Evolutionary conservation across 2,888 invertebrate species (phyloP).

Genomic region (Hofmannophila pseudospretella): DNA sequence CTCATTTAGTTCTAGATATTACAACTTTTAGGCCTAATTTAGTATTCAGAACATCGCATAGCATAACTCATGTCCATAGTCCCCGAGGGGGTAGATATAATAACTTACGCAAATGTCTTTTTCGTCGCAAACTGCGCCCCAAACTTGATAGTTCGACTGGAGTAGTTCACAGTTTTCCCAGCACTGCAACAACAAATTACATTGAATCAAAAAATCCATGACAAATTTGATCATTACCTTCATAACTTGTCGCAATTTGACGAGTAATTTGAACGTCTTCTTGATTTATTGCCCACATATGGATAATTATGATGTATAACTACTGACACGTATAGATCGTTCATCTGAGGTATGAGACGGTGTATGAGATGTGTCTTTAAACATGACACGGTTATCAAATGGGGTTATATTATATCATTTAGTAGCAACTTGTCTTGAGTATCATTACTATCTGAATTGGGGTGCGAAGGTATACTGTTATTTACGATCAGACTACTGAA

Average conservation of each 20-base stretch:
- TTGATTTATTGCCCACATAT: constrained; percentile 36
- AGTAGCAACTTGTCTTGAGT: constrained; percentile 32
- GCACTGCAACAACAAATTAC: constrained; percentile 80
- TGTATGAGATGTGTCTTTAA: constrained; percentile 31
- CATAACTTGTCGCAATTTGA: constrained; percentile 36
- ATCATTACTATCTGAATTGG: constrained; percentile 40
- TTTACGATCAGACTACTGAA: constrained; percentile 7
- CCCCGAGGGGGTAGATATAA: too few species aligned
- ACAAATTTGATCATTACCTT: constrained; percentile 1
- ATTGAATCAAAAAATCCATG: constrained; percentile 12
- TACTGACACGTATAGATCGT: constrained; percentile 38
- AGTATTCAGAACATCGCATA: too few species aligned
- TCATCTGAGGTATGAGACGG: constrained; percentile 25
- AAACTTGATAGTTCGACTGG: constrained; percentile 84
- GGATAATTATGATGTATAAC: constrained; percentile 39
- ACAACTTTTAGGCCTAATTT: too few species aligned
- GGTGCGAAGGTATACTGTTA: constrained; percentile 26
- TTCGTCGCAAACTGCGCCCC: constrained; percentile 84
- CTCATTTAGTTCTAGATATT: neutral
- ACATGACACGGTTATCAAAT: constrained; percentile 36
- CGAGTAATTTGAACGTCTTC: constrained; percentile 32
- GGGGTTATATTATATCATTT: constrained; percentile 39
- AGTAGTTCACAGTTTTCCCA: constrained; percentile 87
- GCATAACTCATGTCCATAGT: too few species aligned
- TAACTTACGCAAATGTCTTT: constrained; percentile 86